phyloP scores from a whole-genome alignment of 2,797 vertebrate genomes.

The Macroramphosus scolopax region DNA sequence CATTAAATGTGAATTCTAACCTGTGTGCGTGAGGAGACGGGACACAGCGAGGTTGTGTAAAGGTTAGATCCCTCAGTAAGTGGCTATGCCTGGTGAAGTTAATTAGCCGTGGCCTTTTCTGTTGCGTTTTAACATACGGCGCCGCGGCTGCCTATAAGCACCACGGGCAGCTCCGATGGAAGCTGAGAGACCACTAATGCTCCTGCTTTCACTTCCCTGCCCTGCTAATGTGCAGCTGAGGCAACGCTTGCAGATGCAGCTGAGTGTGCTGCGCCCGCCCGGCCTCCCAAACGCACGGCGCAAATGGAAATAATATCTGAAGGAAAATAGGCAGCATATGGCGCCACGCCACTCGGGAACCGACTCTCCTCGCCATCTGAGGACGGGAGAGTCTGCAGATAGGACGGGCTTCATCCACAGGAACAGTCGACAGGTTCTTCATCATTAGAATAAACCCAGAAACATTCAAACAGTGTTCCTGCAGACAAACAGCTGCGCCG shows the following conservation, averaged over 20 bases:
- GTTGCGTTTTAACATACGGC: constrained; percentile 50
- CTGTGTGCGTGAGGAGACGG: constrained; percentile 53
- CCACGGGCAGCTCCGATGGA: constrained; percentile 31
- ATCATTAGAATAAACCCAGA: too few relatives aligned
- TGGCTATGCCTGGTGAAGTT: constrained; percentile 65
- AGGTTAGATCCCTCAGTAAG: constrained; percentile 65
- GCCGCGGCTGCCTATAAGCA: constrained; percentile 31
- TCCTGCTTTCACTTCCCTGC: constrained; percentile 38
- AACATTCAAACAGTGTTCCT: constrained; percentile 23
- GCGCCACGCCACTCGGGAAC: constrained; percentile 47
- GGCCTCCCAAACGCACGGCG: constrained; percentile 4
- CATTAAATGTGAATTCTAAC: constrained; percentile 64
- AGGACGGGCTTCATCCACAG: constrained; percentile 34
- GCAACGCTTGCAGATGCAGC: constrained; percentile 31
- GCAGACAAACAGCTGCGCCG: constrained; percentile 12
- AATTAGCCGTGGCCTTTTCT: constrained; percentile 71
- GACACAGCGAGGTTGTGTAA: constrained; percentile 67
- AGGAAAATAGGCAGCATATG: constrained; percentile 59
- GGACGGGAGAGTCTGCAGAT: constrained; percentile 36
- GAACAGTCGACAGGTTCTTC: too few relatives aligned
- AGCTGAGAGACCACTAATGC: constrained; percentile 47
- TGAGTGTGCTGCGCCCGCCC: constrained; percentile 10
- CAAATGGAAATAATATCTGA: constrained; percentile 39
- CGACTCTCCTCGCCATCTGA: constrained; percentile 55
- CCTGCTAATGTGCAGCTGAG: constrained; percentile 49